phyloP scores from a whole-genome alignment of 2,888 invertebrate genomes.

The Amphipoea oculea region DNA sequence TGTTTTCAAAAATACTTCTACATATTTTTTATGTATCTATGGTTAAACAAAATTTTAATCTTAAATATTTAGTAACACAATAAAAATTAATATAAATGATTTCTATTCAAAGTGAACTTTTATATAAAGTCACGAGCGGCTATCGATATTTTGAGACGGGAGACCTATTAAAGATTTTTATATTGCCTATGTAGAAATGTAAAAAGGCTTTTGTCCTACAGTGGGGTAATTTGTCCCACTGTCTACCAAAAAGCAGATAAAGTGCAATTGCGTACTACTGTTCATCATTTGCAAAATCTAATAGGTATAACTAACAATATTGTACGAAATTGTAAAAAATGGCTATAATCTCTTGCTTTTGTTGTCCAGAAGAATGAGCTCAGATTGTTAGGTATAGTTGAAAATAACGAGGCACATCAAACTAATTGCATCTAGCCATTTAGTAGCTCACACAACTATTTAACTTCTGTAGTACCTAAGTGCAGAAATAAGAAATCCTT shows the following conservation, averaged over 20 bases:
- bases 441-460: constrained; percentile 29
- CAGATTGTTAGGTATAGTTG: constrained; percentile 1
- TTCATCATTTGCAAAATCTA: not conserved
- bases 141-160: not conserved
- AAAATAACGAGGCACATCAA: constrained; percentile 16
- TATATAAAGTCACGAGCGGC: not conserved
- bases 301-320: not conserved
- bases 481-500: constrained; percentile 11
- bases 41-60: not conserved
- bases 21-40: not conserved
- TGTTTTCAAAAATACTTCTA: not conserved
- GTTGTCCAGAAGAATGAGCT: constrained; percentile 14
- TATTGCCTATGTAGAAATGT: not conserved
- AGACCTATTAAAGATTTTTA: not conserved
- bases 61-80: not conserved
- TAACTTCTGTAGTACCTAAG: constrained; percentile 20
- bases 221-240: too few relatives aligned
- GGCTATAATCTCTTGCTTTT: constrained; percentile 16
- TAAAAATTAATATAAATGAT: not conserved
- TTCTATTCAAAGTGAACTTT: not conserved
- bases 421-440: constrained; percentile 36
- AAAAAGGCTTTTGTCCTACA: too few relatives aligned
- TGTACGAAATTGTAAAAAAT: constrained; percentile 2
- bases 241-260: not conserved
- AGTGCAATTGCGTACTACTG: not conserved